Conservation (phyloP, 2,888 invertebrate species). For the Masnerella sp. region DNA sequence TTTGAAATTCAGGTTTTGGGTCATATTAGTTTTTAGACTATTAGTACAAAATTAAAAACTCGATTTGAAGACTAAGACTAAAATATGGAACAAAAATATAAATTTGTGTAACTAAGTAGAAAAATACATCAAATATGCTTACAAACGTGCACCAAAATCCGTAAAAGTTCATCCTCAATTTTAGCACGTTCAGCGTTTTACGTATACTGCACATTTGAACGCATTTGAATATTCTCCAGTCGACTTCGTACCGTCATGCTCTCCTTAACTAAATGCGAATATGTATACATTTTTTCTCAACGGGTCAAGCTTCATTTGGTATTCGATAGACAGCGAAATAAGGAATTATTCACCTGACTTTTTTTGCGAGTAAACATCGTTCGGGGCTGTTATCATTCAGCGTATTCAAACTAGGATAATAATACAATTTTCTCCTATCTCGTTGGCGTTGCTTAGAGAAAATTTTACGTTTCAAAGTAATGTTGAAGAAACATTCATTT, state of each 20-base stretch:
- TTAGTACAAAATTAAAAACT: too few relatives aligned
- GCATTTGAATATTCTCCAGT: constrained; percentile 11
- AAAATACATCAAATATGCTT: background rate
- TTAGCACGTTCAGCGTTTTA: constrained; percentile 5
- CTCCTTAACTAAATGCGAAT: constrained; percentile 12
- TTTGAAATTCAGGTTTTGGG: too few relatives aligned
- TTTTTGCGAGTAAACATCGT: too few relatives aligned
- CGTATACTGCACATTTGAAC: constrained; percentile 1
- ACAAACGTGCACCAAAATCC: background rate
- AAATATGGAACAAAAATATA: background rate
- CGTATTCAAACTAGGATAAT: too few relatives aligned
- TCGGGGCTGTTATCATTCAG: too few relatives aligned
- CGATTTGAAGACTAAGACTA: too few relatives aligned
- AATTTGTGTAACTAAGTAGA: background rate
- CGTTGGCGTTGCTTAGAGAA: too few relatives aligned
- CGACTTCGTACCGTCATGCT: background rate
- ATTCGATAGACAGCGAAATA: background rate
- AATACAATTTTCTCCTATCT: too few relatives aligned
- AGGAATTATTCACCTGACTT: constrained; percentile 7
- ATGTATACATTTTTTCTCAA: constrained; percentile 11
- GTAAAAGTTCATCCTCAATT: constrained; percentile 2
- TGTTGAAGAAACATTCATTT: too few relatives aligned
- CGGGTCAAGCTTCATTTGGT: constrained; percentile 1
- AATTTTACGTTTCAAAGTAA: too few relatives aligned
- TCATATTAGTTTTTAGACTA: too few relatives aligned